Base-by-base conservation (phyloP, 2,113 vertebrate genomes). In the Urocitellus parryii region DNA sequence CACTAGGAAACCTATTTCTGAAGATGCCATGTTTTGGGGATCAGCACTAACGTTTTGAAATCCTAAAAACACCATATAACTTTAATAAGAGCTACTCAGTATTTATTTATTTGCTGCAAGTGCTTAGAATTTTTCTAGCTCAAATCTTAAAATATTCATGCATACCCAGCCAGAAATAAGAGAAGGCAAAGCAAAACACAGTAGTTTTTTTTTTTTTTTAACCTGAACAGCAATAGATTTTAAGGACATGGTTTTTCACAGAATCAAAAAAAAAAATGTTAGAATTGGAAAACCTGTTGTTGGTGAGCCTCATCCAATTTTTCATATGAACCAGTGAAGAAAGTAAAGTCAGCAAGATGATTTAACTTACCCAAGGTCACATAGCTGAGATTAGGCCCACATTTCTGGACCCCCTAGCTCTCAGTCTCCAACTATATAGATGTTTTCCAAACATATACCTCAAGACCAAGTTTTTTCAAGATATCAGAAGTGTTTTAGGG, bases 151-250 rank as follows among this genome's bases (percentile, higher is more conserved):
- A 96, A 88, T 85, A 96, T 18, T 24, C 61, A 88, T 37, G 65
- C 39, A 91, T 95, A 91, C 82, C 78, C 84, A 91, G 42, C 48
- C 65, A 84, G 79, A 85, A 93, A 91, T 27, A 90, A 82, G 10
- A 91, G 89, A 96, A 83, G 9, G 32, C 25, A 80, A 90, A 90
- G 34, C 3, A 85, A 95, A 90, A 92, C 9, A 42, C 29, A 53
- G 12, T 53, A 20, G 8, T 76, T 24, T 68, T 48, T 24, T 51
- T 72, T 51, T 74, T 78, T 88, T 51, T 63, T 56, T 88, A 51
- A 81, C 58, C 39, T 61, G 45, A 90, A 22, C 24, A 65, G 42
- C 74, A 29, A 68, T 65, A 53, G 20, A 39, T 85, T 89, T 73
- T 91, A 86, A 96, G 37, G 32, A 67, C 37, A 67, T 20, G 2